Base-by-base conservation (phyloP, 2,797 vertebrate species). In the Erethizon dorsatum region DNA sequence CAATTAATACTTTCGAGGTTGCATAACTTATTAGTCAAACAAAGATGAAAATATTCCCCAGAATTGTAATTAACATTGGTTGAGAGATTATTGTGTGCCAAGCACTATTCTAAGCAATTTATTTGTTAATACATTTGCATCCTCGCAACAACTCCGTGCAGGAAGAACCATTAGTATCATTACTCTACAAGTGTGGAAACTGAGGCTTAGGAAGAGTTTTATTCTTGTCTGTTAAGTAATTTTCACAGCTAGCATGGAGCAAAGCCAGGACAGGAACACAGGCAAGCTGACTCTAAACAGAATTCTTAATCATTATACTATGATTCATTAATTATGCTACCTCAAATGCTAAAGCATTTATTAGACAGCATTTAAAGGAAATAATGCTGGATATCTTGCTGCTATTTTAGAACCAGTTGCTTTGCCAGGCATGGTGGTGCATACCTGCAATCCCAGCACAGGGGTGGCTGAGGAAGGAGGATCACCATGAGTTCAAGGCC, bases 1-100 rank as follows among this genome's bases (percentile, higher is more conserved):
- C 56, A 91, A 63, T 86, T 56, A 86, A 82, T 33, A 83, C 33
- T 85, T 90, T 69, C 78, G 37, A 94, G 24, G 41, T 50, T 45
- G 6, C 37, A 37, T 65, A 78, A 82, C 22, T 85, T 41, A 77
- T 89, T 37, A 77, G 59, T 47, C 83, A 92, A 71, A 92, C 61
- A 45, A 95, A 69, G 54, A 82, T 69, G 57, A 91, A 86, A 75
- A 12, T 45, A 26, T 79, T 89, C 28, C 52, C 18, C 22, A 65
- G n/a, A 91, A 47, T 13, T 85, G 33, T 77, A 73, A 31, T 79
- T 91, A 87, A 63, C 41, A 65, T 90, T 14, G 65, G 41, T 56
- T 91, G n/a, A 67, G 31, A 31, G 47, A 2, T 93, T 77, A 54
- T 13, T 63, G 33, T 82, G 33, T 33, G 52, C 54, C 37, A 94